Evolutionary conservation across 2,888 invertebrate species (phyloP), one percentile per base, ranked within the genome.

Genomic region (Drosophila ustulata): DNA sequence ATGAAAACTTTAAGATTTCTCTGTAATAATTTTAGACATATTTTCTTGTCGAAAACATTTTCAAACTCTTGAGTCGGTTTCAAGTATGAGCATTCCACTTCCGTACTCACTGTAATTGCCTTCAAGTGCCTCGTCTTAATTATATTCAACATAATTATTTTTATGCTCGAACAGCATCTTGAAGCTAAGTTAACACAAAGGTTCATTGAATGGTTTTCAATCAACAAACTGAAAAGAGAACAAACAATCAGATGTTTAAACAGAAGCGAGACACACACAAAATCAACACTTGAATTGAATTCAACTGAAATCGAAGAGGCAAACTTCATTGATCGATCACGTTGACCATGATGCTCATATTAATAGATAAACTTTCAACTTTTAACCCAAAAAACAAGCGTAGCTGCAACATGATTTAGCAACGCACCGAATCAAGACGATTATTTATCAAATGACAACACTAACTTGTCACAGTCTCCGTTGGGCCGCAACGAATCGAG

Each of bases 381-480:
- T 18, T 3, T 30, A 49, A 30, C 13, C 50, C 45, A 59, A 32
- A 58, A 53, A 32, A 26, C 13, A 18, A 18, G 18, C 13, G 13
- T 39, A 39, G 39, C 11, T 56, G 68, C 4, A 76, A 79, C 64
- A 61, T 55, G 67, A 64, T 78, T 70, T 34, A 62, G 43, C 43
- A 66, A 51, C 58, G 59, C n/a, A 49, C 41, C 41, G 28, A 75
- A 80, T 78, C 64, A 18, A 18, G 1, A 58, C 71, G 72, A 79
- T 83, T 83, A 83, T 81, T 79, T 77, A 83, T 73, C 65, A 68
- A 77, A 65, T 69, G 71, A 71, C 70, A 77, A 79, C 62, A 77
- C 70, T 74, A 78, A 56, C 45, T 75, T 71, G 75, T 82, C 47
- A 67, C 57, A 66, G 66, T 67, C 62, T 70, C 37, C n/a, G 11